A percentile compares a stretch with the other conserved stretches of the same genome.
phyloP scores from a whole-genome alignment of 2,888 invertebrate genomes.

The Gastrophysa polygoni region DNA sequence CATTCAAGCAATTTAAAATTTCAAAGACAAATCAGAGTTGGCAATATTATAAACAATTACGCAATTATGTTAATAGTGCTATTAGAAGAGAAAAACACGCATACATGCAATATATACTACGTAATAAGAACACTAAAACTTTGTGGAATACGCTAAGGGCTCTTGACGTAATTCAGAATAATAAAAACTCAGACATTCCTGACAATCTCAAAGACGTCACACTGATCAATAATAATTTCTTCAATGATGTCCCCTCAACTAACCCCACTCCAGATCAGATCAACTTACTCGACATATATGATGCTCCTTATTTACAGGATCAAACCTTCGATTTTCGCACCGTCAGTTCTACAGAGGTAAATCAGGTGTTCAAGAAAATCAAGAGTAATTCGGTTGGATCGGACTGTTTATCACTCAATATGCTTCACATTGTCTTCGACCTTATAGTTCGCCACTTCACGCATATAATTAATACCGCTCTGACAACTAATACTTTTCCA shows the following conservation, averaged over 20 bases:
- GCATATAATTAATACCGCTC: background rate
- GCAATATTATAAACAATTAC: background rate
- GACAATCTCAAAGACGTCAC: conserved; percentile 4
- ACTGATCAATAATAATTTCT: background rate
- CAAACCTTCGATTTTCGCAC: background rate
- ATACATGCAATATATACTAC: background rate
- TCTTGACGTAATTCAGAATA: background rate
- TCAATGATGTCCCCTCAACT: background rate
- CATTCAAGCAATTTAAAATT: background rate
- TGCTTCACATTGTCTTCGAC: background rate
- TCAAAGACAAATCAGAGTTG: background rate
- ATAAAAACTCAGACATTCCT: background rate
- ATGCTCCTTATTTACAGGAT: background rate
- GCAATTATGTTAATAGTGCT: background rate
- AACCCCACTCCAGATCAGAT: conserved; percentile 5
- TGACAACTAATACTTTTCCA: background rate
- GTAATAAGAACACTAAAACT: background rate
- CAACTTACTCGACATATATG: background rate
- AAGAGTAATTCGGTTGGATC: conserved; percentile 1
- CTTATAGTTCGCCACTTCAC: background rate
- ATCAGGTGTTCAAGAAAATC: background rate
- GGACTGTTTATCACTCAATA: background rate
- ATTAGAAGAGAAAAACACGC: background rate
- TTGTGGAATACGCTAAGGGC: conserved; percentile 1
- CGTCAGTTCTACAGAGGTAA: conserved; percentile 3